phyloP scores from a whole-genome alignment of 2,113 vertebrate species.

The Morone saxatilis region DNA sequence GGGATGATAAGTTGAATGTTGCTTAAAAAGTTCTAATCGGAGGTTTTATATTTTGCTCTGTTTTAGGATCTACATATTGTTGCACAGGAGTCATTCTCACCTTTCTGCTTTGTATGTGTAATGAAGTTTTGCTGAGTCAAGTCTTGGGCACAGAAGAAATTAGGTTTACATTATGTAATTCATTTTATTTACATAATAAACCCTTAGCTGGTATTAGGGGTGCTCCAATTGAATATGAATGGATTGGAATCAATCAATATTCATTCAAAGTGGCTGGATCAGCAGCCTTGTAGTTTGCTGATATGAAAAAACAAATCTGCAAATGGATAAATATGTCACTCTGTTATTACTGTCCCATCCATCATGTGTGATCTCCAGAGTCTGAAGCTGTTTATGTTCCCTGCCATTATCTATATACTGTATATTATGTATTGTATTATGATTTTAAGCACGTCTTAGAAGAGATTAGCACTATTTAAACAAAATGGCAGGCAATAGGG shows the following conservation, averaged over 20 bases:
- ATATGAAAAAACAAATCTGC: conserved; percentile 20
- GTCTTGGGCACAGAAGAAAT: not conserved
- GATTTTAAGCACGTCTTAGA: not conserved
- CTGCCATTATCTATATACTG: not conserved
- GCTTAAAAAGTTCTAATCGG: not conserved
- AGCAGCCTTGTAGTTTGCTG: conserved; percentile 22
- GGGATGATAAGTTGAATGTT: not conserved
- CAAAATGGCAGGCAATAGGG: not conserved
- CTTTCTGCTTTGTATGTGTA: not conserved
- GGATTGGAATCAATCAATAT: conserved; percentile 12
- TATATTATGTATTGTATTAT: not conserved
- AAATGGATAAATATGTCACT: conserved; percentile 1
- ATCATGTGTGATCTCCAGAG: not conserved
- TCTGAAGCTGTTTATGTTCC: not conserved
- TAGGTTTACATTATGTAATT: not conserved
- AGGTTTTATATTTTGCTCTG: not conserved
- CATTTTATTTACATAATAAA: not conserved
- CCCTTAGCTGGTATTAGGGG: not conserved
- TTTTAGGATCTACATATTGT: not conserved
- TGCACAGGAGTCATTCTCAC: not conserved
- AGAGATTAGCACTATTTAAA: not conserved
- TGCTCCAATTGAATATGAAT: not conserved
- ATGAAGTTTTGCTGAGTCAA: not conserved
- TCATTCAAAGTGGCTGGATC: conserved; percentile 18
- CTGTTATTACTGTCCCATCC: conserved; percentile 3